phyloP scores from a whole-genome alignment of 2,113 vertebrate species.

The Vimba vimba region DNA sequence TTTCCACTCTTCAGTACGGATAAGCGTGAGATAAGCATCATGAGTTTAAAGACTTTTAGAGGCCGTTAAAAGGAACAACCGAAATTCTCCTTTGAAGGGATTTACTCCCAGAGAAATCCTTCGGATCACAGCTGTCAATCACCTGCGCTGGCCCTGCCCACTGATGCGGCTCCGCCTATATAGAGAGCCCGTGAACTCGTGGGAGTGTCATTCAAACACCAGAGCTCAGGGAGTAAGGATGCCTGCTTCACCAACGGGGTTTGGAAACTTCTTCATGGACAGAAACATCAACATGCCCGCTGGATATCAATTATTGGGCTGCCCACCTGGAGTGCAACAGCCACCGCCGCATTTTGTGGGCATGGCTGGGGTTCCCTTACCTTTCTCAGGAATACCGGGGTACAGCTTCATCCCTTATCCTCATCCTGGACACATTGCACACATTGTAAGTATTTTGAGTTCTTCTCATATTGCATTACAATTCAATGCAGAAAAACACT shows the following conservation, averaged over 20 bases:
- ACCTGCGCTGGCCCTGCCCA: slow-evolving; percentile 54
- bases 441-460: slow-evolving; percentile 70
- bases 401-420: slow-evolving; percentile 78
- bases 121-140: slow-evolving; percentile 75
- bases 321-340: slow-evolving; percentile 66
- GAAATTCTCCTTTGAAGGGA: slow-evolving; percentile 81
- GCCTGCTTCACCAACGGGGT: slow-evolving; percentile 77
- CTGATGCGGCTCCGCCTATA: slow-evolving; percentile 54
- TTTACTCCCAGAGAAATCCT: slow-evolving; percentile 76
- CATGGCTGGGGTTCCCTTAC: slow-evolving; percentile 70
- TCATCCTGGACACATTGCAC: slow-evolving; percentile 73
- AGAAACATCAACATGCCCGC: slow-evolving; percentile 68
- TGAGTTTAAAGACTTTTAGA: slow-evolving; percentile 64
- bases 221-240: slow-evolving; percentile 65
- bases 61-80: slow-evolving; percentile 77
- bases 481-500: background rate
- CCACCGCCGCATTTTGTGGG: slow-evolving; percentile 70
- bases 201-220: slow-evolving; percentile 49
- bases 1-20: slow-evolving; percentile 55
- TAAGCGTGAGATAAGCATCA: slow-evolving; percentile 59
- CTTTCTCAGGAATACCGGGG: slow-evolving; percentile 77
- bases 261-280: slow-evolving; percentile 77
- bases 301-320: slow-evolving; percentile 77
- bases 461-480: background rate
- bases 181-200: slow-evolving; percentile 51